Evolutionary conservation across 1,140 invertebrate species (phyloP), one percentile per base, ranked within the genome.

Genomic region (Ptiloglossa arizonensis): DNA sequence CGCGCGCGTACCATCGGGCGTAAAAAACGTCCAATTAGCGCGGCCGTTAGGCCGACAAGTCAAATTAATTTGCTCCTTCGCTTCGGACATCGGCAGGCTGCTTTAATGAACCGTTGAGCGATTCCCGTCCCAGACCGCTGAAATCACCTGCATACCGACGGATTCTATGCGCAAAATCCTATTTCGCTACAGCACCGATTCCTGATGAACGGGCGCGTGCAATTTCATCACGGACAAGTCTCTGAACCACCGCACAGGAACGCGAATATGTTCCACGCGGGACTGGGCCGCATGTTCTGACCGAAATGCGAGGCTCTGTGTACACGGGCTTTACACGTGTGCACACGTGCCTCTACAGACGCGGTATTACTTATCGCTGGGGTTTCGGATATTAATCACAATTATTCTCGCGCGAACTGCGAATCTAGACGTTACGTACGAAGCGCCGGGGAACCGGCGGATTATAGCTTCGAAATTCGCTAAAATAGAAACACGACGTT

Each of bases 91-190:
- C 41, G 69, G 66, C 54, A 46, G 46, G 60, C 63, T 17, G 62
- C n/a, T 80, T 80, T 72, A 83, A 83, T 83, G 80, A 82, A 83
- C 72, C 44, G 19, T 41, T 41, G 67, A 44, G 57, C 68, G 69
- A 81, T 79, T 48, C 54, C 57, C 44, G 70, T 46, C 13, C 22
- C 54, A 68, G 62, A 62, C 62, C 82, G 24, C 27, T 59, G 71
- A 69, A 79, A 66, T 79, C 71, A 64, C n/a, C 69, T 54, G 38
- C 67, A 63, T 72, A 79, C 75, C 76, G 75, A 62, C 64, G 63
- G 82, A 79, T 83, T 81, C 72, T 35, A 70, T 48, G 54, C 73
- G 54, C 19, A 80, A 66, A 80, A 70, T 73, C 77, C 74, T 68
- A 69, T 75, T 68, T 71, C 76, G 59, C 46, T 73, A 72, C 62